These are phyloP conservation scores for Habroteleia sp. DNA, from an alignment of 2,888 invertebrate species.

Conservation along the genomic window DNA sequence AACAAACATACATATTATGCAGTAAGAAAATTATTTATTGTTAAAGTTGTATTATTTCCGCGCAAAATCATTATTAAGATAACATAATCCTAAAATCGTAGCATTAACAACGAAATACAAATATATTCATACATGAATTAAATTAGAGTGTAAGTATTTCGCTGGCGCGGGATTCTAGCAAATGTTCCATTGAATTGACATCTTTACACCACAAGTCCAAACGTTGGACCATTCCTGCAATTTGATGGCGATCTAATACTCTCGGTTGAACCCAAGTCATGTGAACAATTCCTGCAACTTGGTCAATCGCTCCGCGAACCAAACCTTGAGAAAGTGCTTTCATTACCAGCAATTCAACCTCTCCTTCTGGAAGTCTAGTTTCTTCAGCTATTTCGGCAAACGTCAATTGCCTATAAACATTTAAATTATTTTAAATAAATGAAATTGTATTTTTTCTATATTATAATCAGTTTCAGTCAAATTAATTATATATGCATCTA, in stretches of 20 bases:
- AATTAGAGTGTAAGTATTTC: slow-evolving; percentile 88
- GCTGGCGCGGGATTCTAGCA: slow-evolving; percentile 88
- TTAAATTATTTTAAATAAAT: too few relatives aligned
- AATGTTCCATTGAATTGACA: slow-evolving; percentile 87
- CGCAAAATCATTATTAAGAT: slow-evolving; percentile 40
- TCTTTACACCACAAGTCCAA: slow-evolving; percentile 89
- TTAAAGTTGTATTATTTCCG: slow-evolving; percentile 19
- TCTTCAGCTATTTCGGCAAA: slow-evolving; percentile 95
- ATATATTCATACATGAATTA: slow-evolving; percentile 2
- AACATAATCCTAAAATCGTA: slow-evolving; percentile 14
- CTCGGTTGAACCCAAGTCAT: slow-evolving; percentile 94
- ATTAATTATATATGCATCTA: slow-evolving; percentile 1
- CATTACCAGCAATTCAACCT: slow-evolving; percentile 98
- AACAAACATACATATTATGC: slow-evolving; percentile 8
- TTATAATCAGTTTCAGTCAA: too few relatives aligned
- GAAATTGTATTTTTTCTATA: too few relatives aligned
- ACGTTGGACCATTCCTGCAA: slow-evolving; percentile 87
- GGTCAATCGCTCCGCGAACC: slow-evolving; percentile 96
- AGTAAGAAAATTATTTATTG: slow-evolving; percentile 53
- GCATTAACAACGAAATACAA: neutral
- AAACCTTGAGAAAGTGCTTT: slow-evolving; percentile 97
- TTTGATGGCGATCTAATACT: slow-evolving; percentile 87
- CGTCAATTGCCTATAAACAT: slow-evolving; percentile 85
- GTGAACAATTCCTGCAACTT: slow-evolving; percentile 89
- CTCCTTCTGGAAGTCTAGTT: slow-evolving; percentile 90